These are phyloP conservation scores for Chaetogeoica ovagalla DNA, from an alignment of 2,888 invertebrate species.

Conservation along the genomic window DNA sequence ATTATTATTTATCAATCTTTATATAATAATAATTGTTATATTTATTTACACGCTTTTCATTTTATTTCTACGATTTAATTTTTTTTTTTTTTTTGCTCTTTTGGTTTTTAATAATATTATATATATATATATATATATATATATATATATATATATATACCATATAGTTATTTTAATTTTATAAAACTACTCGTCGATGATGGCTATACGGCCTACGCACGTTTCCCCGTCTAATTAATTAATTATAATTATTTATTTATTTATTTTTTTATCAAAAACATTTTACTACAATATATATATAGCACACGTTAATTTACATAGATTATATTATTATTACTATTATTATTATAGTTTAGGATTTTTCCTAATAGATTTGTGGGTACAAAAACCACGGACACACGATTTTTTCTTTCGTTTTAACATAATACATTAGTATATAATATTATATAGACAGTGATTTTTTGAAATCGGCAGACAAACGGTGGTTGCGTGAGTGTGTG, in stretches of 20 bases:
- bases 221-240: constrained; percentile 23
- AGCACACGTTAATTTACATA: constrained; percentile 38
- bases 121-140: not conserved
- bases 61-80: constrained; percentile 19
- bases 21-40: constrained; percentile 34
- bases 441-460: constrained; percentile 15
- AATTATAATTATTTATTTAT: not conserved
- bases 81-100: constrained; percentile 25
- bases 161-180: constrained; percentile 20
- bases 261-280: constrained; percentile 7
- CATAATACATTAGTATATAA: not conserved
- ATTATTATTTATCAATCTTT: constrained; percentile 36
- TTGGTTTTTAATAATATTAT: constrained; percentile 40
- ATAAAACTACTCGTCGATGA: constrained; percentile 36
- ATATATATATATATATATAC: too few relatives aligned
- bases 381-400: constrained; percentile 22
- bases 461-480: constrained; percentile 29
- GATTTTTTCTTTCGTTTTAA: not conserved
- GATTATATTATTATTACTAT: constrained; percentile 20
- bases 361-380: constrained; percentile 8
- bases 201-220: constrained; percentile 31
- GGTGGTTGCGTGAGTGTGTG: constrained; percentile 34
- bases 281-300: constrained; percentile 38
- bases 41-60: constrained; percentile 40
- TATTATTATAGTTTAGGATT: not conserved